phyloP scores from a whole-genome alignment of 2,888 invertebrate species.

The Ophion ellenae region DNA sequence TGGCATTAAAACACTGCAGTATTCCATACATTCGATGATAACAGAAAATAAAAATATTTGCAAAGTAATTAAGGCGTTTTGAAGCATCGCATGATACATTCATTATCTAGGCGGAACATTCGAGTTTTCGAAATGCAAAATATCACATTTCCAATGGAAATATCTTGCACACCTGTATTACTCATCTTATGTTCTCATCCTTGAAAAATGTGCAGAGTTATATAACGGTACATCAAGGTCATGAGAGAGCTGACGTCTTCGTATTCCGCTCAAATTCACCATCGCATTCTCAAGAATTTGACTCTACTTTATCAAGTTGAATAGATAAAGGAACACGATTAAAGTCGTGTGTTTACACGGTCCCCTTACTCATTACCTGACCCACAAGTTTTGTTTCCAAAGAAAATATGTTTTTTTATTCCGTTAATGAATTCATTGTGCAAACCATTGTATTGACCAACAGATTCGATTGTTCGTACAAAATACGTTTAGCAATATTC shows the following conservation, averaged over 20 bases:
- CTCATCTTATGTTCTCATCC: conserved; percentile 30
- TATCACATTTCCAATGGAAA: not conserved
- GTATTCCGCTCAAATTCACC: not conserved
- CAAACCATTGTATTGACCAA: not conserved
- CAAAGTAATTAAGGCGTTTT: too few species aligned
- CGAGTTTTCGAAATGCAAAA: not conserved
- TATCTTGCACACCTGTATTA: conserved; percentile 23
- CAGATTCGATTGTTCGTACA: not conserved
- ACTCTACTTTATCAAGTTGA: not conserved
- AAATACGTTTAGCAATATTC: not conserved
- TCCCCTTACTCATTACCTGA: too few species aligned
- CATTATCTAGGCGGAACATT: not conserved
- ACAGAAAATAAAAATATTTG: too few species aligned
- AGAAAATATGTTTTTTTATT: not conserved
- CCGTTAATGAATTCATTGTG: too few species aligned
- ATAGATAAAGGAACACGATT: not conserved
- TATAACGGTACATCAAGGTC: conserved; percentile 27
- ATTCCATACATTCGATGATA: too few species aligned
- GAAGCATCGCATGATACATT: not conserved
- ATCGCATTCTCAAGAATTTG: not conserved
- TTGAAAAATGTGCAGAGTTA: conserved; percentile 32
- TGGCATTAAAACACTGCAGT: too few species aligned
- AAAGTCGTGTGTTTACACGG: not conserved
- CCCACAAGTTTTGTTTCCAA: not conserved
- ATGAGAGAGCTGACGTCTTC: not conserved